Base-by-base conservation (phyloP, 2,113 vertebrate species). In the Pontoporia blainvillei region DNA sequence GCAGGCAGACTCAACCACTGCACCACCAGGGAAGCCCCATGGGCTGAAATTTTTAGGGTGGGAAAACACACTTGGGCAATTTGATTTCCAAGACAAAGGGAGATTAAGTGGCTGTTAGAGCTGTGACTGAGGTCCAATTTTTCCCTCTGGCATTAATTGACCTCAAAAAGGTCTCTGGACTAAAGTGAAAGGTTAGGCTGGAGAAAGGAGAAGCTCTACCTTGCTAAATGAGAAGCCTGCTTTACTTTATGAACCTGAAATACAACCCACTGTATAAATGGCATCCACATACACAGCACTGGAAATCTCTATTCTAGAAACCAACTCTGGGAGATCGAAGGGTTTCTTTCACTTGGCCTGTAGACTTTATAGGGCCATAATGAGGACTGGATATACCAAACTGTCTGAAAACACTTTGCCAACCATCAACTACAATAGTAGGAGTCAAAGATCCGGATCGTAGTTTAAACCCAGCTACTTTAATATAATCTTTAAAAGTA, bases 31-130 rank as follows among this genome's bases (percentile, higher is more conserved):
- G 44, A 46, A 46, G 44, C 44, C 44, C 44, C 44, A 46, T 11
- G 20, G 23, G 71, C 57, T 76, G 67, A 90, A 75, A 52, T 73
- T 90, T 87, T 41, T 44, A 52, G 54, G 82, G 57, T 78, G 34
- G 36, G 46, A 67, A 91, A 94, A 86, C 44, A 90, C 20, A 69
- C 7, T 34, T 41, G 18, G 31, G 31, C 18, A 84, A 76, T 36
- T 46, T 64, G 62, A 94, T 83, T 96, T 84, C 89, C 46, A 94
- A 92, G 54, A 96, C 62, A 88, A 81, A 83, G 52, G 83, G 36
- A 71, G 44, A 94, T 54, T 84, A 84, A 84, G 84, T 64, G 44
- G 69, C 61, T 92, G 31, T 59, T 59, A 41, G 62, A 82, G 46
- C 49, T 86, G 61, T 79, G n/a, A 69, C 13, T 83, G 59, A 83